Conservation (phyloP, 1,140 invertebrate genomes). For the Drosophila willistoni region DNA sequence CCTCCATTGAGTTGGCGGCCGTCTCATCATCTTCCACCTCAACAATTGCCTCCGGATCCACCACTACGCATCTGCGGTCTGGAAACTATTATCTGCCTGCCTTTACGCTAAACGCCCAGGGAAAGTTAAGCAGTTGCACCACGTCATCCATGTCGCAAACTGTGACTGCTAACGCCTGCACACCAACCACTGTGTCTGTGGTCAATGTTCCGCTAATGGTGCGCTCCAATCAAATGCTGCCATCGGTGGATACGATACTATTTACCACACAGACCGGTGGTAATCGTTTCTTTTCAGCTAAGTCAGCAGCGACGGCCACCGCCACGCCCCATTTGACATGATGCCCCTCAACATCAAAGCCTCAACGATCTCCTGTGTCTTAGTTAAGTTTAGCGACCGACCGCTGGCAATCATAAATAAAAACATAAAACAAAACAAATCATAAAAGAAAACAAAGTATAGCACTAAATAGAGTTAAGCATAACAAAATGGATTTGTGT, state of each 20-base stretch:
- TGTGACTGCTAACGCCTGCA: slow-evolving; percentile 13
- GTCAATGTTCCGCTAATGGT: slow-evolving; percentile 69
- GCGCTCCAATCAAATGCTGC: slow-evolving; percentile 73
- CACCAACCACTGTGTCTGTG: slow-evolving; percentile 55
- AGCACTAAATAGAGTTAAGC: background rate
- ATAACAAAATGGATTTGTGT: slow-evolving; percentile 41
- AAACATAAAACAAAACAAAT: slow-evolving; percentile 18
- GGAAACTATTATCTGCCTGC: slow-evolving; percentile 73
- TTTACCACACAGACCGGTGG: slow-evolving; percentile 70
- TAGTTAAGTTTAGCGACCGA: slow-evolving; percentile 71
- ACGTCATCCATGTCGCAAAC: slow-evolving; percentile 23
- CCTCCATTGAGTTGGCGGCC: slow-evolving; percentile 72
- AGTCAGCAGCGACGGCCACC: slow-evolving; percentile 38
- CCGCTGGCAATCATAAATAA: slow-evolving; percentile 59
- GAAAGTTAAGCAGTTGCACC: slow-evolving; percentile 52
- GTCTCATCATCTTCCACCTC: slow-evolving; percentile 48
- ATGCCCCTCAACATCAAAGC: slow-evolving; percentile 57
- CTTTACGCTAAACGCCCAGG: slow-evolving; percentile 68
- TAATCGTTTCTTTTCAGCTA: slow-evolving; percentile 67
- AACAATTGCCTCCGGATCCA: slow-evolving; percentile 30
- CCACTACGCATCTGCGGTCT: slow-evolving; percentile 45
- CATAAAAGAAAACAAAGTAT: slow-evolving; percentile 22
- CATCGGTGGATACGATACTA: slow-evolving; percentile 75
- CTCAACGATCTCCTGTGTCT: slow-evolving; percentile 80
- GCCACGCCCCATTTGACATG: slow-evolving; percentile 68